Base-by-base conservation (phyloP, 1,140 invertebrate genomes). In the Potamilus streckersoni region DNA sequence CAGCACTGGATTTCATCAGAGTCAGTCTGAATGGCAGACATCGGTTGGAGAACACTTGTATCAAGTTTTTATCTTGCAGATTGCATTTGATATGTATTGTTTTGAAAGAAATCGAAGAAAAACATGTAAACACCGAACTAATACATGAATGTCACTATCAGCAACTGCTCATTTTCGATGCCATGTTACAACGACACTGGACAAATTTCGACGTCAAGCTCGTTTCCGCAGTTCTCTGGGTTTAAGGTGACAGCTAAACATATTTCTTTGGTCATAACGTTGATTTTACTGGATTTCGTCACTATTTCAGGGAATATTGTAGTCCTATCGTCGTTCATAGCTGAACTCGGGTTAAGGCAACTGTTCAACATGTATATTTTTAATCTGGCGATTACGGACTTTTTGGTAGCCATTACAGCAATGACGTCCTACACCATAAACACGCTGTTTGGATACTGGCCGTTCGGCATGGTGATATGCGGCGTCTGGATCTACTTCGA, bases 401-500 rank as follows among this genome's bases (percentile, higher is more conserved):
- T 76, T 38, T 27, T 64, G 20, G 74, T 76, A 1, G 74, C 74
- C 2, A 71, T 76, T 12, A 76, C 74, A 20, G 74, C 74, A 19
- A 76, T 76, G 74, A 70, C 74, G 59, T 76, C 71, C 59, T 76
- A 76, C 57, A 76, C 74, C 17, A 20, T 76, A 60, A 69, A 76
- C 49, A 76, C 74, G 0, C 49, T 76, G 55, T 66, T 76, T 16
- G 74, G 74, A 2, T 76, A 76, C 23, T 76, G 74, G 74, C 74
- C 74, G 4, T 76, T 76, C 49, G 74, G 74, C 17, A 59, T n/a
- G 11, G 6, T 70, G 2, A 76, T 76, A 61, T 76, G 74, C 59
- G 74, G 74, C 17, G 14, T 76, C 11, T 76, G 74, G 74, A 76
- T 76, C 57, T 90, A 88, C 76, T 87, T 84, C 65, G 90, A 90